Conservation (phyloP, 2,113 vertebrate genomes). For the Lipotes vexillifer region DNA sequence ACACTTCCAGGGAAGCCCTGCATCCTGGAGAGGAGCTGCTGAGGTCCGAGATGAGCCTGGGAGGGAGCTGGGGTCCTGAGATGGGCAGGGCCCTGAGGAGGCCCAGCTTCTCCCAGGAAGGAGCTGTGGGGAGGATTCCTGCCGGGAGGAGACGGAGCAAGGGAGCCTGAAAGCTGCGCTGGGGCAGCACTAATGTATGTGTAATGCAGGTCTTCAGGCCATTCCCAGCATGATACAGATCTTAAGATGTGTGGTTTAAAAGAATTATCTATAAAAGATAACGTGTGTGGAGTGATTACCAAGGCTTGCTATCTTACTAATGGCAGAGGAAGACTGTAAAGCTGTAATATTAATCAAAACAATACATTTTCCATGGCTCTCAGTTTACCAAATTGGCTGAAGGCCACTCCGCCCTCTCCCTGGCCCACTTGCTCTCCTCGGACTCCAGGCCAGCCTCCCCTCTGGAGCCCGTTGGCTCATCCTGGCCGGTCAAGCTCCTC, state of each 20-base stretch:
- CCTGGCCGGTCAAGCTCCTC: neutral
- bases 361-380: accelerated
- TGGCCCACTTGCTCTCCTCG: accelerated
- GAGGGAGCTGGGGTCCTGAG: too few species aligned
- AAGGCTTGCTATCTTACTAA: neutral
- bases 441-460: neutral
- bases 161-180: neutral
- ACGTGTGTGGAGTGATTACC: neutral
- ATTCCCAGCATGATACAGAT: neutral
- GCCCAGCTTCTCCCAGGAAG: accelerated
- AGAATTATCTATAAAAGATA: neutral
- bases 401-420: neutral
- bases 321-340: neutral
- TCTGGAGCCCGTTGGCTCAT: neutral
- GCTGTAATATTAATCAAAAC: too few species aligned
- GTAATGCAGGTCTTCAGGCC: neutral
- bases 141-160: accelerated
- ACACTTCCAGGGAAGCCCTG: neutral
- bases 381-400: accelerated
- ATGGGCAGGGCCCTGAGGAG: accelerated
- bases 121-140: neutral
- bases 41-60: neutral
- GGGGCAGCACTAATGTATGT: accelerated
- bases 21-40: neutral
- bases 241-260: neutral